Evolutionary conservation across 2,888 invertebrate species (phyloP).

Genomic region (Tortricodes alternella): DNA sequence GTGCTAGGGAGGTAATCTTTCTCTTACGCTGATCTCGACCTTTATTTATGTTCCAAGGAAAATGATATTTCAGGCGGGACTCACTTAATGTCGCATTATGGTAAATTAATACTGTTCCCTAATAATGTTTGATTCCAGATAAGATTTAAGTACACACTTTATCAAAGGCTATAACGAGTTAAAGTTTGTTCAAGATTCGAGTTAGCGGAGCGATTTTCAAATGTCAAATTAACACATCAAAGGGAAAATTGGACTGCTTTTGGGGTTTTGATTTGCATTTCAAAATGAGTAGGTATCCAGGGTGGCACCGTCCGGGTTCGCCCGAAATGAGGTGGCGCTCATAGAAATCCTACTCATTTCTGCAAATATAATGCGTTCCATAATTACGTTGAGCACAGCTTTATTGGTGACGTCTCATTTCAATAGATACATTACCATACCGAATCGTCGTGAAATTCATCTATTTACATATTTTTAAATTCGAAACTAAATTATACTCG

Average conservation of each 20-base stretch:
- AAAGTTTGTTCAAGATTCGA: slow-evolving; percentile 32
- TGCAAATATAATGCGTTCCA: not conserved
- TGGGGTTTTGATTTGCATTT: slow-evolving; percentile 75
- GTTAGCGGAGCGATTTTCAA: slow-evolving; percentile 51
- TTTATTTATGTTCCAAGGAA: slow-evolving; percentile 49
- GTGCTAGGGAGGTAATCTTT: slow-evolving; percentile 46
- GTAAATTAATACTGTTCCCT: slow-evolving; percentile 31
- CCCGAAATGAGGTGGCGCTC: slow-evolving; percentile 8
- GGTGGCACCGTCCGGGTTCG: slow-evolving; percentile 1
- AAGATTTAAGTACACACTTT: slow-evolving; percentile 10
- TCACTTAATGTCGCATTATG: slow-evolving; percentile 33
- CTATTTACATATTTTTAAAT: no score
- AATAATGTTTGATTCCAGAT: slow-evolving; percentile 4
- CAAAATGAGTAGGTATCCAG: slow-evolving; percentile 60
- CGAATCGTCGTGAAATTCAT: no score
- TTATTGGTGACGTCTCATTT: not conserved
- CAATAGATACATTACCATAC: not conserved
- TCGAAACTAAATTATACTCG: no score
- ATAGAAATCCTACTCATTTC: slow-evolving; percentile 7
- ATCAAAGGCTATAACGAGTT: slow-evolving; percentile 26
- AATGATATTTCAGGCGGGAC: slow-evolving; percentile 42
- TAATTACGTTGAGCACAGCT: not conserved
- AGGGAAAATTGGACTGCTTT: slow-evolving; percentile 61
- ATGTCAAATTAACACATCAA: slow-evolving; percentile 76
- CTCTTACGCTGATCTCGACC: slow-evolving; percentile 44